Base-by-base conservation (phyloP, 2,888 invertebrate genomes). In the Lasioglossum marginatum region DNA sequence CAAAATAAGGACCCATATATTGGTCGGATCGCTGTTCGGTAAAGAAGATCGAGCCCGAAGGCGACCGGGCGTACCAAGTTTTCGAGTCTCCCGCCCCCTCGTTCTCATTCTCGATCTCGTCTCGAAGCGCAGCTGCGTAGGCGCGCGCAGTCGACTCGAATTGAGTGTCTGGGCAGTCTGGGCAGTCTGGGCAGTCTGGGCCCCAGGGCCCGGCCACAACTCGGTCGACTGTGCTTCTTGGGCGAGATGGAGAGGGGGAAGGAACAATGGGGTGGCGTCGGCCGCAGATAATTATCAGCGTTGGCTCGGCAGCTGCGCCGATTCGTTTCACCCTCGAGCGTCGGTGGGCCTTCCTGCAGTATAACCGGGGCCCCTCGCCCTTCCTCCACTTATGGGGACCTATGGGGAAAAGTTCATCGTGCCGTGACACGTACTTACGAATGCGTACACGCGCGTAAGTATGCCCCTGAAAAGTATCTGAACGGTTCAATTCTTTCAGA, bases 281-380 rank as follows among this genome's bases (percentile, higher is more conserved):
- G 72, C 68, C 81, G 66, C 79, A 90, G 89, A 90, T 90, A 90
- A 90, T 90, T 90, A 90, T 90, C 90, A 76, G 81, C 72, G 82
- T 80, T 71, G 76, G 52, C 73, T 85, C 79, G 31, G 90, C 90
- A 90, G 90, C 90, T 90, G 90, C 90, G 52, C 71, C 86, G 82
- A 83, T 90, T 87, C 82, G 87, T 82, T 87, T 79, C 76, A 90
- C 88, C 90, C 89, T 90, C 84, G 70, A 79, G 52, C 79, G 79
- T 37, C 66, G n/a, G 70, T 40, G 48, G 60, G 70, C 86, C 83
- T 82, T 86, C 79, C 80, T 83, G 83, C 77, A 80, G 78, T 60
- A 86, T 60, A 86, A 73, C 76, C 77, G 74, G 77, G 79, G 75
- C 82, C 48, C 45, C 63, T 63, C 48, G 77, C 48, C 48, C 68